phyloP scores from a whole-genome alignment of 2,888 invertebrate genomes.

The Coecobrya sp. region DNA sequence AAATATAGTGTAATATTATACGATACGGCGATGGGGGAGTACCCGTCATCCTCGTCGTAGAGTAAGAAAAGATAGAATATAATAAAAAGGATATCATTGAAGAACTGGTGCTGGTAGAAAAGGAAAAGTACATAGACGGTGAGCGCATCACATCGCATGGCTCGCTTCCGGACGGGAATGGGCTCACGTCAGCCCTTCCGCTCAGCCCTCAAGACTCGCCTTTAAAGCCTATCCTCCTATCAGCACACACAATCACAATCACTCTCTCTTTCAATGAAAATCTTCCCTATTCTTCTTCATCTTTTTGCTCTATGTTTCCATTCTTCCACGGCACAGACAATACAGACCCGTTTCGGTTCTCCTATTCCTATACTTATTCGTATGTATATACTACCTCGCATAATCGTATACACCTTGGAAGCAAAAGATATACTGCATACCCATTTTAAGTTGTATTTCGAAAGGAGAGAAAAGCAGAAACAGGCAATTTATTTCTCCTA shows the following conservation, averaged over 20 bases:
- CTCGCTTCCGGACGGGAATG: slow-evolving; percentile 87
- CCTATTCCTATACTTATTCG: neutral
- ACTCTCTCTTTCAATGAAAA: slow-evolving; percentile 72
- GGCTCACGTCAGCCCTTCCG: slow-evolving; percentile 87
- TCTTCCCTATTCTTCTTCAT: slow-evolving; percentile 50
- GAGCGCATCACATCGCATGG: slow-evolving; percentile 86
- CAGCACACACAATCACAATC: slow-evolving; percentile 75
- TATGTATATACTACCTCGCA: neutral
- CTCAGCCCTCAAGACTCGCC: slow-evolving; percentile 83
- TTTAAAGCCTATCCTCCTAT: slow-evolving; percentile 80
- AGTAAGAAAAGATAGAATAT: slow-evolving; percentile 52
- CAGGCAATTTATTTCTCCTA: neutral
- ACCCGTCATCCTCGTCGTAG: neutral
- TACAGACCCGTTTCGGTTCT: neutral
- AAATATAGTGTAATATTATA: neutral
- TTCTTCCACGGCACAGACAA: neutral
- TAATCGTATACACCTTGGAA: neutral
- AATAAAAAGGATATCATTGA: slow-evolving; percentile 73
- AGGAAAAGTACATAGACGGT: slow-evolving; percentile 79
- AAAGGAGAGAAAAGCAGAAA: slow-evolving; percentile 10
- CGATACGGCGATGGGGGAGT: slow-evolving; percentile 6
- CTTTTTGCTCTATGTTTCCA: neutral
- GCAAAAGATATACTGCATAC: too few relatives aligned
- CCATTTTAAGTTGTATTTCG: neutral
- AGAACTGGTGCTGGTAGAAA: neutral